phyloP scores from a whole-genome alignment of 2,113 vertebrate species.

The Indri indri region DNA sequence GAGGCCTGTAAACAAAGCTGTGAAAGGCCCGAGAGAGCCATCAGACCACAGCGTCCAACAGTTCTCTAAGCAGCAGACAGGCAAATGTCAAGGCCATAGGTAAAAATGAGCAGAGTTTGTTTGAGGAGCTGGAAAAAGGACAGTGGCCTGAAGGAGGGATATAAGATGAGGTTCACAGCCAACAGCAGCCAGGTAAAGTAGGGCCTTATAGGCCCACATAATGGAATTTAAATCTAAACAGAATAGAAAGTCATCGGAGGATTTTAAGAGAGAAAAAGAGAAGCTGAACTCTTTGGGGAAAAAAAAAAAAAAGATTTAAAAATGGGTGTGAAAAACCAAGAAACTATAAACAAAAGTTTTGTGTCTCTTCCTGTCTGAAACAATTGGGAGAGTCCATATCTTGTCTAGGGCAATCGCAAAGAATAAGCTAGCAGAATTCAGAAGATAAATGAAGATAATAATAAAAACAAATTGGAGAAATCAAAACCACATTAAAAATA shows the following conservation, averaged over 20 bases:
- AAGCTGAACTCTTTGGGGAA: neutral
- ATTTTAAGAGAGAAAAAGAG: neutral
- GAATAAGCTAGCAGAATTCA: neutral
- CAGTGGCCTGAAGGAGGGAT: neutral
- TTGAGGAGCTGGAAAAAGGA: neutral
- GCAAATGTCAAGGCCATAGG: neutral
- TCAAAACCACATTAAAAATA: neutral
- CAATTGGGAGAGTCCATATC: neutral
- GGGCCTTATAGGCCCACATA: neutral
- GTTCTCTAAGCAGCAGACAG: neutral
- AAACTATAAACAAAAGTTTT: neutral
- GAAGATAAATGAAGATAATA: neutral
- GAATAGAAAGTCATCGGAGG: neutral
- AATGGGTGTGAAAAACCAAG: neutral
- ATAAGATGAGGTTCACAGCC: neutral
- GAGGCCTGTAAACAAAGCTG: neutral
- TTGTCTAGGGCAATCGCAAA: neutral
- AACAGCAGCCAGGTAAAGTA: neutral
- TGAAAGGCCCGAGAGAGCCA: neutral
- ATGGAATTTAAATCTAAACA: neutral
- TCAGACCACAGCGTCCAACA: no score
- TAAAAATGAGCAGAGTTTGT: neutral
- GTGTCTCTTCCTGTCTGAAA: neutral
- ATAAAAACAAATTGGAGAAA: neutral
- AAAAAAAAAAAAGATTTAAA: neutral